Base-by-base conservation (phyloP, 2,797 vertebrate genomes). In the Picus viridis region DNA sequence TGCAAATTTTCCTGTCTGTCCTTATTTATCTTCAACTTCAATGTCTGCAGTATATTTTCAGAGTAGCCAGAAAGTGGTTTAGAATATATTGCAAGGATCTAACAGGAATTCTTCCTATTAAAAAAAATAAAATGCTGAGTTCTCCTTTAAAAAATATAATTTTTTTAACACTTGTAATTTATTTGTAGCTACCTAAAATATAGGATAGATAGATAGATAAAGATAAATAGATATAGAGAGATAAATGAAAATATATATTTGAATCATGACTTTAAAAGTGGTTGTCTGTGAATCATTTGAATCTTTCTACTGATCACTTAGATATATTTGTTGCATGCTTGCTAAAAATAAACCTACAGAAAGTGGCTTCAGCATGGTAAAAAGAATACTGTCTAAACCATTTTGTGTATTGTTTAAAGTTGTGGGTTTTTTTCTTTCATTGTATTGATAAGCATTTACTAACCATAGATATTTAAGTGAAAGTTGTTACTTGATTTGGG, bases 401-500 rank as follows among this genome's bases (percentile, higher is more conserved):
- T 91, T 57, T 53, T 77, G 23, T 68, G 10, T 22, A 8, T 59
- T 71, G n/a, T 89, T 95, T 73, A 54, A 54, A 71, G 34, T 49
- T 91, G 41, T 69, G n/a, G n/a, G n/a, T 64, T 39, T 45, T 45
- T 75, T 75, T 19, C 69, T 88, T 89, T 94, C 43, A 45, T 86
- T 93, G 78, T 86, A 34, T 93, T 93, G 86, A 67, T 73, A 72
- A 76, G 15, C 41, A 13, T 34, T 83, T 76, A 30, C 65, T 71
- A 67, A 27, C 24, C 6, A 2, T 57, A 71, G 72, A 27, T 81
- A 57, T 80, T 70, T 83, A 74, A 92, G 61, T 75, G 27, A 62
- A 70, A 77, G 65, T 49, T 56, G 13, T 1, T 19, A 14, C 24
- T 80, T 19, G 53, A 24, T 83, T 79, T 57, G 0, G 0, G 12